Base-by-base conservation (phyloP, 30 jellyfish, hydroid and myxozoan genomes). In the Aurelia aurita region DNA sequence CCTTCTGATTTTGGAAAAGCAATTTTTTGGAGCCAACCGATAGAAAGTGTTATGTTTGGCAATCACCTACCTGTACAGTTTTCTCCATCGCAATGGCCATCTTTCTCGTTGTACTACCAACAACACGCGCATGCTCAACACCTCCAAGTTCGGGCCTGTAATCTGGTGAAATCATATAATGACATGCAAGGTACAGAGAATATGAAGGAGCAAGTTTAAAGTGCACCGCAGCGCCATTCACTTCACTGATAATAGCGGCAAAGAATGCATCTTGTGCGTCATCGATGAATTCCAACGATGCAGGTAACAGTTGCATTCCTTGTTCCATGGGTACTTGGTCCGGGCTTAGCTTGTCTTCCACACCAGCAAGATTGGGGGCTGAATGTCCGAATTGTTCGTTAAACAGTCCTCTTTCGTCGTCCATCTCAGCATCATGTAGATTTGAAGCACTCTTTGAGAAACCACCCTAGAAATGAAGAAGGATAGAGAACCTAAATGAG, bases 181-280 rank as follows among this genome's bases (percentile, higher is more conserved):
- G 95, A 59, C 97, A 97, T 34, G 98, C 99, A 64, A 95, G 90
- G 77, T 95, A 95, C 70, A 95, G 72, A 2, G 99, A 91, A 70
- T 95, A 95, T 21, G 99, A 90, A n/a, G 99, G 99, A 5, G 99
- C 99, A n/a, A 95, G 87, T 63, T 95, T 95, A 74, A 95, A 95
- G 54, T 90, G 97, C 78, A 95, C 97, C 6, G 97, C 97, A 20
- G 99, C 97, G 0, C 99, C 99, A 64, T 95, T 95, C 9, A 95
- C 97, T 59, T 88, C 99, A 78, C 97, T 95, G 77, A 95, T 95
- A 22, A 89, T 70, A 31, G 99, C 94, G 4, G 99, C 99, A 72
- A 95, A 86, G 90, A 95, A 95, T 0, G 97, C 99, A 77, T 93
- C 98, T 65, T 88, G 96, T 12, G 98, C 99, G 66, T 89, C 93